Evolutionary conservation across 2,113 vertebrate species (phyloP).

Genomic region (Tonatia bakeri): DNA sequence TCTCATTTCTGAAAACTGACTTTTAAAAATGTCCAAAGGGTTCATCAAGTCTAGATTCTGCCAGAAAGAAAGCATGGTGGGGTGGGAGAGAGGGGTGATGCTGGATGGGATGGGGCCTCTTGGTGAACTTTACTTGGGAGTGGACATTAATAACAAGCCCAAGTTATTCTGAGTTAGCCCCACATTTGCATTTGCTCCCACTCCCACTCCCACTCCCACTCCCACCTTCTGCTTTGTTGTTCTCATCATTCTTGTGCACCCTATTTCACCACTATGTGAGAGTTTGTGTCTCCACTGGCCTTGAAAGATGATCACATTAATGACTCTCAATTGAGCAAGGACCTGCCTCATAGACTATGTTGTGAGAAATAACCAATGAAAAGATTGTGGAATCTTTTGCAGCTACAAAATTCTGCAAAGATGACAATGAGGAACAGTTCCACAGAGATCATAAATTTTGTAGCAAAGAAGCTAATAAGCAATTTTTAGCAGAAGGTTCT

Average conservation of each 20-base stretch:
- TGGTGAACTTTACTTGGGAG: neutral
- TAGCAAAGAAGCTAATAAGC: neutral
- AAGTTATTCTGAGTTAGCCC: neutral
- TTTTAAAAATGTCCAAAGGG: neutral
- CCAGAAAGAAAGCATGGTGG: neutral
- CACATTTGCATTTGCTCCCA: neutral
- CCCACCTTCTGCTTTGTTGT: neutral
- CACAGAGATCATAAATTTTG: neutral
- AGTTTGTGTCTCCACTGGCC: neutral
- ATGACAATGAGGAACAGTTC: neutral
- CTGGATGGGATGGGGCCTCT: neutral
- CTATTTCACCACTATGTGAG: neutral
- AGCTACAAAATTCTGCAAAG: slow-evolving; percentile 26
- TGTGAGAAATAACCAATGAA: neutral
- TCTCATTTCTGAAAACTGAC: slow-evolving; percentile 1
- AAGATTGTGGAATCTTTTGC: slow-evolving; percentile 16
- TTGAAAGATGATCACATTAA: neutral
- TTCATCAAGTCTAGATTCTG: slow-evolving; percentile 4
- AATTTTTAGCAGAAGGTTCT: neutral
- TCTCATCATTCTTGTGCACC: neutral
- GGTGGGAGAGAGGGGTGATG: too few species aligned
- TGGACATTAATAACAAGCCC: neutral
- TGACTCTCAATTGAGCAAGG: neutral
- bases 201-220: too few species aligned
- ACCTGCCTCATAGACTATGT: neutral